Conservation (phyloP, 2,888 invertebrate genomes). For the Rugalucina vietnamica region DNA sequence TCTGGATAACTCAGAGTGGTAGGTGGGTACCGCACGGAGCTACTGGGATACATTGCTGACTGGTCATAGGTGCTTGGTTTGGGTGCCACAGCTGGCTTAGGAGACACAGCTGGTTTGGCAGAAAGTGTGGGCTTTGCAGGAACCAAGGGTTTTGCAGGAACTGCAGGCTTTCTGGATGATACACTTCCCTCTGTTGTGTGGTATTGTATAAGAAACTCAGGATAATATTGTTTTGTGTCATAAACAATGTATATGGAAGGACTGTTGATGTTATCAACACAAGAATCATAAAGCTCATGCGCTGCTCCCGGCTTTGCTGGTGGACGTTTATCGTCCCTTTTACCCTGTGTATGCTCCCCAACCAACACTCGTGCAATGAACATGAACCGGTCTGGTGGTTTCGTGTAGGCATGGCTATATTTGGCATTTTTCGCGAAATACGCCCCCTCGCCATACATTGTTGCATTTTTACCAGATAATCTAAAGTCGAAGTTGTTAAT, state of each 20-base stretch:
- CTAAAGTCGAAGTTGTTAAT: slow-evolving; percentile 72
- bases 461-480: slow-evolving; percentile 70
- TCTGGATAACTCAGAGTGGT: no score
- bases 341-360: slow-evolving; percentile 69
- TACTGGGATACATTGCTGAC: not conserved
- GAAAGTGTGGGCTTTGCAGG: not conserved
- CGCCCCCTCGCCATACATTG: slow-evolving; percentile 73
- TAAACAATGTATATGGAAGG: slow-evolving; percentile 74
- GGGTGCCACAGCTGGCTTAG: not conserved
- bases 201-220: slow-evolving; percentile 72
- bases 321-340: slow-evolving; percentile 53
- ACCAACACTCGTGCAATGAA: slow-evolving; percentile 73
- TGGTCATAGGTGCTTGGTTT: not conserved
- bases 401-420: slow-evolving; percentile 65
- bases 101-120: not conserved
- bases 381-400: slow-evolving; percentile 58
- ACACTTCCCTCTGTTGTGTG: not conserved
- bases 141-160: not conserved
- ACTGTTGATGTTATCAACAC: slow-evolving; percentile 65
- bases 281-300: slow-evolving; percentile 71
- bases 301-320: slow-evolving; percentile 60
- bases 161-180: not conserved
- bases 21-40: not conserved
- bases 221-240: slow-evolving; percentile 73
- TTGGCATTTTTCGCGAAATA: slow-evolving; percentile 69